phyloP scores from a whole-genome alignment of 2,113 vertebrate genomes.

The Sylvietta virens region DNA sequence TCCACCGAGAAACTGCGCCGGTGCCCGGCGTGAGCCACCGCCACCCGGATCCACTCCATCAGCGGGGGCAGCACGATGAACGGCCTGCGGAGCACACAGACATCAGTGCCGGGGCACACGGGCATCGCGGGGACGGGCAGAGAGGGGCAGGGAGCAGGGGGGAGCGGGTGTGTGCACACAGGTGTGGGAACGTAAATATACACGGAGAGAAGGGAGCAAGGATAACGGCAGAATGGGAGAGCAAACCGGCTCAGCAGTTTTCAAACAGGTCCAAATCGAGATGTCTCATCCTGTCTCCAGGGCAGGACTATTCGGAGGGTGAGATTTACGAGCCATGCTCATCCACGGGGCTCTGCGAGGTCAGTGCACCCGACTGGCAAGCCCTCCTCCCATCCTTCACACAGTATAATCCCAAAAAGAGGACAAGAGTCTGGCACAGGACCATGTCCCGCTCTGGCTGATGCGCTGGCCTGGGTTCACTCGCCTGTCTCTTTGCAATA shows the following conservation, averaged over 20 bases:
- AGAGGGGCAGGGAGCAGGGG: not conserved
- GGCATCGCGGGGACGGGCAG: not conserved
- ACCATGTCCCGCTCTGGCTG: not conserved
- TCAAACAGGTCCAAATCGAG: not conserved
- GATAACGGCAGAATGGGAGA: not conserved
- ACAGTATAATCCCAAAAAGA: not conserved
- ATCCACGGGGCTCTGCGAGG: not conserved
- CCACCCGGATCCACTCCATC: constrained; percentile 98
- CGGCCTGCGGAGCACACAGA: constrained; percentile 77
- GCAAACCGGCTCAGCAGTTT: not conserved
- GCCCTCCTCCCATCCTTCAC: not conserved
- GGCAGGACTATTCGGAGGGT: not conserved
- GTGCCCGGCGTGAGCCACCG: constrained; percentile 91
- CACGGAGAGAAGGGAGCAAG: not conserved
- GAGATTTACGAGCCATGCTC: not conserved
- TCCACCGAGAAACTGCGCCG: constrained; percentile 96
- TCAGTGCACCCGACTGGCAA: not conserved
- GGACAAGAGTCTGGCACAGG: not conserved
- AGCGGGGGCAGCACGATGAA: constrained; percentile 93
- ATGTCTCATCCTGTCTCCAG: not conserved
- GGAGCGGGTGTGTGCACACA: accelerated
- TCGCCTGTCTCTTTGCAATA: not conserved
- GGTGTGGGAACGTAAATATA: not conserved
- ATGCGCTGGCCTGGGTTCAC: accelerated
- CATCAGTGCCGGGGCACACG: not conserved